phyloP scores from a whole-genome alignment of 1,140 invertebrate species.

The Dreissena polymorpha region DNA sequence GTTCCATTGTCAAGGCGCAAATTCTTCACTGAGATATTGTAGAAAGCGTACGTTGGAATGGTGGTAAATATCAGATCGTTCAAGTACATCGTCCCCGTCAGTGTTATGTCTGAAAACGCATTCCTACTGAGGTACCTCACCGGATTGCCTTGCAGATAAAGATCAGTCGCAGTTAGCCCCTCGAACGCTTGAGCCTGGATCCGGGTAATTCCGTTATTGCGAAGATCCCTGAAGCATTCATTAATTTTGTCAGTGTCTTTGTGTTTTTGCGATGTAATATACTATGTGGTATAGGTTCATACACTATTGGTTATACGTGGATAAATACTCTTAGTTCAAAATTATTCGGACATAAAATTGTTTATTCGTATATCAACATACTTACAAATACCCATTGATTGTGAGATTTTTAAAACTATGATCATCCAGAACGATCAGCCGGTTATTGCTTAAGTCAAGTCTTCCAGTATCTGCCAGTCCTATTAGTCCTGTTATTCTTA shows the following conservation, averaged over 20 bases:
- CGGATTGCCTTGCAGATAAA: constrained; percentile 10
- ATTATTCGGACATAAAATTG: background rate
- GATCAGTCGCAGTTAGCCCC: background rate
- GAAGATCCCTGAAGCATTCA: background rate
- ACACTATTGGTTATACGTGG: background rate
- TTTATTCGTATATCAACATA: background rate
- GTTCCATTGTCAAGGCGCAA: background rate
- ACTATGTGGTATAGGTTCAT: background rate
- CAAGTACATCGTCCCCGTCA: background rate
- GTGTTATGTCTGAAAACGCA: constrained; percentile 2
- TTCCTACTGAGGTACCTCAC: constrained; percentile 6
- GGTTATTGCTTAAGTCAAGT: constrained; percentile 12
- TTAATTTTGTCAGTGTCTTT: background rate
- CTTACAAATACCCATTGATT: constrained; percentile 12
- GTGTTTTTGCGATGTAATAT: background rate
- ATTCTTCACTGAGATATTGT: background rate
- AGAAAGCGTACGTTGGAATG: constrained; percentile 4
- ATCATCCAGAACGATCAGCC: constrained; percentile 10
- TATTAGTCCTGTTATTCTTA: no score
- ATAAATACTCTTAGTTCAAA: background rate
- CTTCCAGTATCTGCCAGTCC: background rate
- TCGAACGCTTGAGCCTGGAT: constrained; percentile 12
- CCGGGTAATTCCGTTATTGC: constrained; percentile 14
- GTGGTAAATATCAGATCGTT: background rate
- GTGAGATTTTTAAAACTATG: constrained; percentile 11